phyloP scores from a whole-genome alignment of 1,140 invertebrate species.

The Thaumetopoea pityocampa region DNA sequence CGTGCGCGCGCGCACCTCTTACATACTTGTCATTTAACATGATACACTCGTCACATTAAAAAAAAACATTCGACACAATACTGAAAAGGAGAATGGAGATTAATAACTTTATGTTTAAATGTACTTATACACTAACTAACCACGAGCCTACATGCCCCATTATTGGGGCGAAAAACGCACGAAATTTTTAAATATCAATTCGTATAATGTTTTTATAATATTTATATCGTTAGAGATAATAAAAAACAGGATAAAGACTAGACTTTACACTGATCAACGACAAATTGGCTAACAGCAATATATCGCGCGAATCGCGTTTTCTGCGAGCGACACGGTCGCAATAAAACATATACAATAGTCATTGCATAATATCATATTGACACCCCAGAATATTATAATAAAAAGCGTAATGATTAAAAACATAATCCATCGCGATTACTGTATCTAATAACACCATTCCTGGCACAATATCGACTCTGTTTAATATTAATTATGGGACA shows the following conservation, averaged over 20 bases:
- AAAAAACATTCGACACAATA: constrained; percentile 63
- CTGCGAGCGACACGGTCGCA: constrained; percentile 26
- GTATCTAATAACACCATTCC: no score
- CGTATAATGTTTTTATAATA: constrained; percentile 62
- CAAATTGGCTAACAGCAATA: constrained; percentile 67
- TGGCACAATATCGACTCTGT: no score
- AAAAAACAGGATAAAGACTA: constrained; percentile 76
- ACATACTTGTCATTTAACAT: constrained; percentile 25
- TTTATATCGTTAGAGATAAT: constrained; percentile 65
- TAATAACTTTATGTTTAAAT: constrained; percentile 68
- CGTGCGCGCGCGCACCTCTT: constrained; percentile 1
- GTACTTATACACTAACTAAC: constrained; percentile 68
- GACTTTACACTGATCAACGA: constrained; percentile 76
- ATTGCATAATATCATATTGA: background rate
- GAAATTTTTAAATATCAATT: constrained; percentile 68
- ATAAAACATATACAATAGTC: constrained; percentile 4
- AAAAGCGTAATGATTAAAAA: no score
- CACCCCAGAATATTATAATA: no score
- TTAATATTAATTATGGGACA: no score
- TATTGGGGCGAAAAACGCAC: constrained; percentile 47
- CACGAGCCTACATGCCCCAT: constrained; percentile 58
- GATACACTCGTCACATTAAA: constrained; percentile 43
- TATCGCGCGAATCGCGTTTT: constrained; percentile 40
- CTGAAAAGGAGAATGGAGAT: constrained; percentile 70
- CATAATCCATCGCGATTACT: no score